phyloP scores from a whole-genome alignment of 2,888 invertebrate genomes.

The Eristalis pertinax region DNA sequence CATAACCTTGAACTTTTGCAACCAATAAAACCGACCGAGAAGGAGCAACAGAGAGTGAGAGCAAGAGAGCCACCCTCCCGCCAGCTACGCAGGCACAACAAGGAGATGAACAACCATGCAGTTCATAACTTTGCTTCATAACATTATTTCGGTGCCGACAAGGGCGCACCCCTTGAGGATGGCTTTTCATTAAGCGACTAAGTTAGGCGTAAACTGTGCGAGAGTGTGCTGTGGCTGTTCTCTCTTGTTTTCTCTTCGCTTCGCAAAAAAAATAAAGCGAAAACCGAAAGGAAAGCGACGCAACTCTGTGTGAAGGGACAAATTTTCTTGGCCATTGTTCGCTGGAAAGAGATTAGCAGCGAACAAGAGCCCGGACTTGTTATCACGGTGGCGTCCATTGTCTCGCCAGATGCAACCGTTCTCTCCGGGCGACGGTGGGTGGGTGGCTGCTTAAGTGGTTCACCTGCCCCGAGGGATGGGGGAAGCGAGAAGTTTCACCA shows the following conservation, averaged over 20 bases:
- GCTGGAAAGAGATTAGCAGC: constrained; percentile 48
- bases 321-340: constrained; percentile 33
- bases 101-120: neutral
- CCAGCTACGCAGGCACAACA: neutral
- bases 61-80: neutral
- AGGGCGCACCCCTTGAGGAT: constrained; percentile 33
- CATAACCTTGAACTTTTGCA: constrained; percentile 69
- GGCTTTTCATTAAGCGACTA: constrained; percentile 66
- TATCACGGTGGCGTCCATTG: constrained; percentile 24
- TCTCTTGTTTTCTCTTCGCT: neutral
- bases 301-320: constrained; percentile 35
- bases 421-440: neutral
- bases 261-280: too few relatives aligned
- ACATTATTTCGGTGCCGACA: constrained; percentile 40
- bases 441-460: neutral
- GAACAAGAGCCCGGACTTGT: constrained; percentile 59
- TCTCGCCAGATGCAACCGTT: neutral
- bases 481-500: constrained; percentile 24
- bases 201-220: constrained; percentile 42
- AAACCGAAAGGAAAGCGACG: too few relatives aligned
- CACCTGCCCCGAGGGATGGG: constrained; percentile 17
- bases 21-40: constrained; percentile 34
- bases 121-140: constrained; percentile 47
- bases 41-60: neutral
- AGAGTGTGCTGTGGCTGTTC: constrained; percentile 12